Evolutionary conservation across 2,113 vertebrate genomes (phyloP).

Genomic region (human): GRCh38 chr15:37369001-37369500

Average conservation of each 20-base stretch:
- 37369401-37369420: not conserved
- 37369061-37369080: not conserved
- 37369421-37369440: not conserved
- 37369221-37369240: conserved; percentile 43
- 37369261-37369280: conserved; percentile 8
- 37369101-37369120: conserved; percentile 42
- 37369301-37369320: not conserved
- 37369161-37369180: not conserved
- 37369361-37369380: conserved; percentile 24
- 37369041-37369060: not conserved
- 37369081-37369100: not conserved
- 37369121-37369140: not conserved
- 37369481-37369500: not conserved
- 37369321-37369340: not conserved
- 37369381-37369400: not conserved
- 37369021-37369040: conserved; percentile 47
- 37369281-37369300: not conserved
- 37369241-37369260: conserved; percentile 10
- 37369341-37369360: not conserved
- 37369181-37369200: not conserved
- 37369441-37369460: not conserved
- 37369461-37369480: not conserved
- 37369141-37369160: not conserved
- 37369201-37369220: conserved; percentile 12
- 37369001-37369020: conserved; percentile 70